phyloP scores from a whole-genome alignment of 92 coral and sea anemone species.

The Montipora capitata region DNA sequence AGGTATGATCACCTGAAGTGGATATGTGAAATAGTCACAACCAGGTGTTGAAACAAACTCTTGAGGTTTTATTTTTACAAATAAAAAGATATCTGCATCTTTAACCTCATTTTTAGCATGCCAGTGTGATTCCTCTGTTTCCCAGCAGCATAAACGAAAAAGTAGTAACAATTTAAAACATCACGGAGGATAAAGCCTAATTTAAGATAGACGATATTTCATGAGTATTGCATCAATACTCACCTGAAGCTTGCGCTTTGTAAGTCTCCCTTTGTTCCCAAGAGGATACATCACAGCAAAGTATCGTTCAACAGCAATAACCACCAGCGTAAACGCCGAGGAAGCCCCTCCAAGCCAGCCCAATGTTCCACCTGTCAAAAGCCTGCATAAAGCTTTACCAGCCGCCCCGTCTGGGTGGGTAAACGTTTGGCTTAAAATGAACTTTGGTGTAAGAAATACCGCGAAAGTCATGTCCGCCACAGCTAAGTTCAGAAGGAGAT shows the following conservation, averaged over 20 bases:
- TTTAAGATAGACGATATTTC: background rate
- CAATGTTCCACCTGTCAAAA: background rate
- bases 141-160: background rate
- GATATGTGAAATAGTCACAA: background rate
- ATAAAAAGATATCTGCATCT: background rate
- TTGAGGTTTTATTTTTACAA: background rate
- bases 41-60: background rate
- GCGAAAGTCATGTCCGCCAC: conserved; percentile 11
- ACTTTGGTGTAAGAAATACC: conserved; percentile 10
- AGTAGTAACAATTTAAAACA: background rate
- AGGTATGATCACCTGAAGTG: background rate
- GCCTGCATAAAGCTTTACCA: background rate
- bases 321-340: conserved; percentile 20
- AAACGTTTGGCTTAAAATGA: background rate
- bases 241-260: too few species aligned
- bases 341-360: conserved; percentile 32
- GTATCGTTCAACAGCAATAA: conserved; percentile 22
- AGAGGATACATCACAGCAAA: background rate
- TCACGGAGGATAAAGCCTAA: background rate
- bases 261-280: too few species aligned
- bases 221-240: background rate
- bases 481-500: background rate
- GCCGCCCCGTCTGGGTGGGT: conserved; percentile 19
- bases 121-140: too few species aligned
- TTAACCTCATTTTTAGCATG: too few species aligned